phyloP scores from a whole-genome alignment of 1,140 invertebrate species.

The Andricus grossulariae region DNA sequence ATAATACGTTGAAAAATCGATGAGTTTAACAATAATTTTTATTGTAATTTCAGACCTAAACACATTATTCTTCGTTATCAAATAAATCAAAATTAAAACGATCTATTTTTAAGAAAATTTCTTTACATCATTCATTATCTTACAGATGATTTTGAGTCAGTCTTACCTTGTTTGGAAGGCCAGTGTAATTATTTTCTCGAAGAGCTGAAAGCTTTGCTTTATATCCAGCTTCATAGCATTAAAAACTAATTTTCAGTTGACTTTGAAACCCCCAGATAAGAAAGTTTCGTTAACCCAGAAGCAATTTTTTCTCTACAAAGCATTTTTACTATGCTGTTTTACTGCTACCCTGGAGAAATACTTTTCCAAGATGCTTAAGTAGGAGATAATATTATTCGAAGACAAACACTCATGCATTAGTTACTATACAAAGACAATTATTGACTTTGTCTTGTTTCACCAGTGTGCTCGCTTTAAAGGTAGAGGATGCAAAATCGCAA shows the following conservation, averaged over 20 bases:
- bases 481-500: slow-evolving; percentile 24
- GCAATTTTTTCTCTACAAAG: neutral
- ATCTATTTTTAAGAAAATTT: too few relatives aligned
- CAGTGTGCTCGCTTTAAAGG: slow-evolving; percentile 27
- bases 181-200: neutral
- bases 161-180: neutral
- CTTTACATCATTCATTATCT: neutral
- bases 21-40: too few relatives aligned
- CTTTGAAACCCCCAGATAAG: neutral
- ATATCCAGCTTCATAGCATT: neutral
- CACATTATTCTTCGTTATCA: too few relatives aligned
- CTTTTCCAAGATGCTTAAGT: slow-evolving; percentile 15
- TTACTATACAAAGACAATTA: slow-evolving; percentile 11
- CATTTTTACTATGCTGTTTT: neutral
- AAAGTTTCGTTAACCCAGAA: neutral
- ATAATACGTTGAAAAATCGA: too few relatives aligned
- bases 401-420: slow-evolving; percentile 2
- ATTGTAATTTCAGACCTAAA: too few relatives aligned
- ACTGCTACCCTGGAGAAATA: slow-evolving; percentile 16
- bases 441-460: slow-evolving; percentile 28
- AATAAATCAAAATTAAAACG: too few relatives aligned
- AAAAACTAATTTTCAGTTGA: neutral
- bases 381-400: slow-evolving; percentile 15
- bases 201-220: neutral
- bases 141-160: neutral